Evolutionary conservation across 2,888 invertebrate species (phyloP), one percentile per base, ranked within the genome.

Genomic region (Volucella inflata): DNA sequence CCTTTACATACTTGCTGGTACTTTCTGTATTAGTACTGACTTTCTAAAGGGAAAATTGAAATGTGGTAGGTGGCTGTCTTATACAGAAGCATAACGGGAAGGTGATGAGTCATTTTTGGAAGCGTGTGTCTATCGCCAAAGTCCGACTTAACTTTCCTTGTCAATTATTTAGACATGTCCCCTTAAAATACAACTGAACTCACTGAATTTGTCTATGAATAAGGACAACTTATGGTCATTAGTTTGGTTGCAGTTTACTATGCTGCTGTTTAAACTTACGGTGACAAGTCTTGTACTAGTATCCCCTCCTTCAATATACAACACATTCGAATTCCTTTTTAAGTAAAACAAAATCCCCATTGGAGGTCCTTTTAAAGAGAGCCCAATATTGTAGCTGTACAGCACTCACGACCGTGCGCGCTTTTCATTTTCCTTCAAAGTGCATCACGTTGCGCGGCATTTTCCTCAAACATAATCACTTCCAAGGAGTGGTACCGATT

Each of bases 401-500:
- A 10, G 21, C 30, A 12, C 38, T 53, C 14, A 40, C 59, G 53
- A 64, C 59, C 30, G 6, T 6, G 30, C 30, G 77, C 81, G 53
- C 71, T 53, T 71, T 53, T 9, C 38, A 17, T 38, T 57, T 50
- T 14, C 46, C 44, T 30, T 30, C 21, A 42, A 59, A 59, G n/a
- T 40, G 50, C 48, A 44, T 67, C 40, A 30, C 30, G 30, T 30
- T 30, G 6, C 30, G 64, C 76, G 70, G 72, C 71, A 81, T 68
- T 81, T 76, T 53, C 50, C 76, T 64, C 57, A 72, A 74, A 75
- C 64, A 75, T 30, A 30, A 30, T 60, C 53, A 55, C 44, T 68
- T 21, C 53, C 55, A 67, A 64, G 78, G 79, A 79, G 83, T 84
- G 83, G 83, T 79, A 67, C 59, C 67, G 76, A 77, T 72, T 81